phyloP scores from a whole-genome alignment of 1,140 invertebrate genomes.

The Formica selysi region DNA sequence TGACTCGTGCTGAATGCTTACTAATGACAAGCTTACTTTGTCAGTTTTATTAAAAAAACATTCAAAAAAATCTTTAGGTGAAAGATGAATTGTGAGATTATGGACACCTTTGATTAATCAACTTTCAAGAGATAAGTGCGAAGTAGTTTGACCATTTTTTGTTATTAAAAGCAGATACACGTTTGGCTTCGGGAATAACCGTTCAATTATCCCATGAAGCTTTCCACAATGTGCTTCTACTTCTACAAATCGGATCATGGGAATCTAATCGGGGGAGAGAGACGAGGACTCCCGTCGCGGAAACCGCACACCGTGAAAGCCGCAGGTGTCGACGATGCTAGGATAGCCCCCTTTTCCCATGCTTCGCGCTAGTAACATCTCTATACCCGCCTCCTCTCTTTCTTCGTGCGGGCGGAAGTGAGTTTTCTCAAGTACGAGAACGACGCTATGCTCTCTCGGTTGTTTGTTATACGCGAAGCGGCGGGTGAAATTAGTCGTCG shows the following conservation, averaged over 20 bases:
- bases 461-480: slow-evolving; percentile 80
- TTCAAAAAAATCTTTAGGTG: neutral
- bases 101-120: neutral
- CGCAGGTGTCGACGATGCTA: slow-evolving; percentile 43
- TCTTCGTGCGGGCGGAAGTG: slow-evolving; percentile 24
- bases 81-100: neutral
- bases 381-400: slow-evolving; percentile 22
- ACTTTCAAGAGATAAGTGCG: neutral
- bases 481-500: slow-evolving; percentile 82
- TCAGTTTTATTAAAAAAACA: neutral
- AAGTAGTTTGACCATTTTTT: neutral
- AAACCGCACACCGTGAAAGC: slow-evolving; percentile 34
- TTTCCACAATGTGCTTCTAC: slow-evolving; percentile 35
- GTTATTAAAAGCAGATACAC: neutral
- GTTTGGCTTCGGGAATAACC: neutral
- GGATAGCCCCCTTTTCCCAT: slow-evolving; percentile 17
- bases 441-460: slow-evolving; percentile 53
- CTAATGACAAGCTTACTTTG: neutral
- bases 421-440: slow-evolving; percentile 60
- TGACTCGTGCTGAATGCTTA: neutral
- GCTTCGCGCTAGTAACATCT: neutral
- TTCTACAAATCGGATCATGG: slow-evolving; percentile 52
- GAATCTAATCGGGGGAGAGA: slow-evolving; percentile 49
- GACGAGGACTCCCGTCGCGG: slow-evolving; percentile 36
- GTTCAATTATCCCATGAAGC: slow-evolving; percentile 33